Evolutionary conservation across 2,797 vertebrate species (phyloP).

Genomic region (Ctenochaetus hawaiiensis): DNA sequence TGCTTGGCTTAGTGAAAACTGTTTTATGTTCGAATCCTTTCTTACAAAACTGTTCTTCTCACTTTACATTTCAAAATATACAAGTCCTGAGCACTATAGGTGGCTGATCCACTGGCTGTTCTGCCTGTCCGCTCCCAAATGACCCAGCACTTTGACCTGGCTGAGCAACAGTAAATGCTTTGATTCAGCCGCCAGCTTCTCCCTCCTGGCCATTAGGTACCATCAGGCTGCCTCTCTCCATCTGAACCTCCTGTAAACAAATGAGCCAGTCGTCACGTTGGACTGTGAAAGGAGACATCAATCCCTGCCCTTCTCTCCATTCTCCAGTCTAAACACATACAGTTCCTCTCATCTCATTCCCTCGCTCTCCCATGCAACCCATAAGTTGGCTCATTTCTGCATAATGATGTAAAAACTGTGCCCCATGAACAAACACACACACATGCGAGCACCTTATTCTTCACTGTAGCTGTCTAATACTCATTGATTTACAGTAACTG

Average conservation of each 20-base stretch:
- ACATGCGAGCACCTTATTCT: slow-evolving; percentile 14
- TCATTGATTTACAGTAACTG: slow-evolving; percentile 43
- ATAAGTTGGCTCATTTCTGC: slow-evolving; percentile 32
- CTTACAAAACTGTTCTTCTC: neutral
- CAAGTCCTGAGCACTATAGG: neutral
- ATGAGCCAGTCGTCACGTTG: slow-evolving; percentile 27
- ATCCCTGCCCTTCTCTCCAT: neutral
- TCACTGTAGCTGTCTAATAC: neutral
- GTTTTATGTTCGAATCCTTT: neutral
- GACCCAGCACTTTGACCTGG: slow-evolving; percentile 47
- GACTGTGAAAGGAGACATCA: slow-evolving; percentile 32
- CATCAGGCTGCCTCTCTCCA: slow-evolving; percentile 29
- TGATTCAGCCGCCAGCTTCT: slow-evolving; percentile 36
- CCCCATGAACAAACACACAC: neutral
- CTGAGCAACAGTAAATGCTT: slow-evolving; percentile 39
- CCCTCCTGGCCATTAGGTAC: slow-evolving; percentile 20
- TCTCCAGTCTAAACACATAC: slow-evolving; percentile 46
- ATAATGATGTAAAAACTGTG: slow-evolving; percentile 29
- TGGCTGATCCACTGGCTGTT: slow-evolving; percentile 23
- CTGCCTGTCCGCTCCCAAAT: slow-evolving; percentile 39
- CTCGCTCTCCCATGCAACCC: slow-evolving; percentile 4
- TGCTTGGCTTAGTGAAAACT: neutral
- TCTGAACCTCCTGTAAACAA: slow-evolving; percentile 48
- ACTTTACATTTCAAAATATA: slow-evolving; percentile 16
- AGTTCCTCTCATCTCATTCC: neutral